Percentiles rank a stretch among this genome's conserved stretches.
Conservation (phyloP, 2,113 vertebrate genomes). For the Pedionomus torquatus region DNA sequence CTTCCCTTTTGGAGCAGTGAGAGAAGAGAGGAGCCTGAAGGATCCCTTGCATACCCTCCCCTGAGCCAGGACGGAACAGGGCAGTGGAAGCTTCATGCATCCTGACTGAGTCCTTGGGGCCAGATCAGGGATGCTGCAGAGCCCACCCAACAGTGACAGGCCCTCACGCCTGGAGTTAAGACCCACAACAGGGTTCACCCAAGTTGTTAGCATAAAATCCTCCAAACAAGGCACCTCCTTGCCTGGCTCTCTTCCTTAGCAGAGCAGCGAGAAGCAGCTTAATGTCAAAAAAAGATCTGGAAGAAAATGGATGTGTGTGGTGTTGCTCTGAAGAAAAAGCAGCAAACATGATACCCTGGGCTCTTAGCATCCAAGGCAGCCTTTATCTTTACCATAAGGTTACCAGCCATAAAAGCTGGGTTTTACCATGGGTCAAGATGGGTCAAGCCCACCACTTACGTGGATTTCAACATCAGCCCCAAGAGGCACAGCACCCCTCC, state of each 20-base stretch:
- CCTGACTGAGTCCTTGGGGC: neutral
- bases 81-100: neutral
- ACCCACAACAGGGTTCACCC: neutral
- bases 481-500: neutral
- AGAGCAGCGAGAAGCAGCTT: neutral
- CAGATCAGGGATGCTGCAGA: neutral
- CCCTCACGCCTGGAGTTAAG: neutral
- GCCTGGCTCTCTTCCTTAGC: neutral
- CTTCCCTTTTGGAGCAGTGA: neutral
- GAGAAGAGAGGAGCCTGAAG: neutral
- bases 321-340: neutral
- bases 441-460: neutral
- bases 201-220: neutral
- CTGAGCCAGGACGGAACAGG: neutral
- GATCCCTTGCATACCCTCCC: neutral
- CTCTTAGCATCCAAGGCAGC: neutral
- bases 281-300: neutral
- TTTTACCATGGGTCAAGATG: neutral
- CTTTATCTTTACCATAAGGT: neutral
- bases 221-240: neutral
- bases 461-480: neutral
- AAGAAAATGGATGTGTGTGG: neutral
- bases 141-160: fast-evolving
- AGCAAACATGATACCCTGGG: neutral
- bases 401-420: neutral